phyloP scores from a whole-genome alignment of 2,113 vertebrate species.

The Ictidomys tridecemlineatus region DNA sequence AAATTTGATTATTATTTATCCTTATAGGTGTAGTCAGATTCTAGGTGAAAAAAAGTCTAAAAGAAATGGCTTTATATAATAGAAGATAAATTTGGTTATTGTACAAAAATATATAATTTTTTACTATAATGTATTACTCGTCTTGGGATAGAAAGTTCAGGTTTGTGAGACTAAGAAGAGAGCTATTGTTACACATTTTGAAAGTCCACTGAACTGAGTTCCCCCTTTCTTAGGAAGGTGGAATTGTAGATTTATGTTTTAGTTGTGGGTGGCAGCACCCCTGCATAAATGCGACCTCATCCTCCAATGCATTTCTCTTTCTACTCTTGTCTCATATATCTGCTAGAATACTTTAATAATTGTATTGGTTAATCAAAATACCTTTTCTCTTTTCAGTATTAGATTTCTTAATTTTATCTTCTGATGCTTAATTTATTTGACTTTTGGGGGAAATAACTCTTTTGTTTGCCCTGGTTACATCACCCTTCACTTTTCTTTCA shows the following conservation, averaged over 20 bases:
- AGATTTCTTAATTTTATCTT: background rate
- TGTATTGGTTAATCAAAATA: background rate
- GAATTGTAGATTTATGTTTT: background rate
- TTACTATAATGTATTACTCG: slow-evolving; percentile 15
- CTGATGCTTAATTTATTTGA: background rate
- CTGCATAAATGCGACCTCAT: background rate
- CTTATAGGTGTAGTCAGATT: background rate
- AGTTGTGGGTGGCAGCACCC: background rate
- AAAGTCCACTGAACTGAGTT: background rate
- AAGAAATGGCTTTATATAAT: slow-evolving; percentile 11
- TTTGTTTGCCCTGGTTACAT: background rate
- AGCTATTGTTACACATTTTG: background rate
- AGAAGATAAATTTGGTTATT: background rate
- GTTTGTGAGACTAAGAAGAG: background rate
- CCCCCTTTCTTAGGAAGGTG: background rate
- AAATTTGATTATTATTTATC: slow-evolving; percentile 55
- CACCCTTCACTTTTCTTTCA: background rate
- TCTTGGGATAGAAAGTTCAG: background rate
- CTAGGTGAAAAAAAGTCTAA: slow-evolving; percentile 12
- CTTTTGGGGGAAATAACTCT: background rate
- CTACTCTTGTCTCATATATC: background rate
- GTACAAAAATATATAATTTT: background rate
- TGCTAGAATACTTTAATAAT: background rate
- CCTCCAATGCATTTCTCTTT: background rate
- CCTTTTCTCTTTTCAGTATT: background rate